These are phyloP conservation scores for Callosobruchus maculatus DNA, from an alignment of 2,888 invertebrate genomes.

Conservation along the genomic window DNA sequence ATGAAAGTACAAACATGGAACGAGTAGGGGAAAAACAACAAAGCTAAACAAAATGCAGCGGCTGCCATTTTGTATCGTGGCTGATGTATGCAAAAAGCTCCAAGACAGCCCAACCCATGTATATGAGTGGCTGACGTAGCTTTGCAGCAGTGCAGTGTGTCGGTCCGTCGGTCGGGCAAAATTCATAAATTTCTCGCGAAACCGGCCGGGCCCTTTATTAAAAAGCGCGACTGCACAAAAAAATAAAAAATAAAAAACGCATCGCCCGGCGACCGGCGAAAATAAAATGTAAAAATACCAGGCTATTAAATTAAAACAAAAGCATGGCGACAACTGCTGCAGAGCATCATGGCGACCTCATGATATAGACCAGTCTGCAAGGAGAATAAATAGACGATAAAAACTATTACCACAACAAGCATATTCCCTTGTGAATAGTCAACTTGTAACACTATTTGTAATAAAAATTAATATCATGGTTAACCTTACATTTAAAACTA, in stretches of 20 bases:
- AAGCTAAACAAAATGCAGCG: neutral
- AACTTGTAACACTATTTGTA: too few relatives aligned
- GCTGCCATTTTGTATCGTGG: neutral
- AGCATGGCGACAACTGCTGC: slow-evolving; percentile 31
- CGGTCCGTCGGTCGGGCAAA: neutral
- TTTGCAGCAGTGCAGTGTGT: neutral
- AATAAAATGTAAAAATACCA: slow-evolving; percentile 33
- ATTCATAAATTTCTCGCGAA: slow-evolving; percentile 16
- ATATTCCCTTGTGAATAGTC: too few relatives aligned
- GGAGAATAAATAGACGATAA: neutral
- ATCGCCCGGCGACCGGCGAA: slow-evolving; percentile 12
- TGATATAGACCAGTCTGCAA: neutral
- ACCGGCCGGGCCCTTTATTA: slow-evolving; percentile 11
- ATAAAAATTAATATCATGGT: too few relatives aligned
- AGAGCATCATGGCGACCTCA: neutral
- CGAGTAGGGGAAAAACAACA: neutral
- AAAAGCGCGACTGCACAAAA: slow-evolving; percentile 12
- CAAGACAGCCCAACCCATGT: neutral
- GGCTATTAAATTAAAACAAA: slow-evolving; percentile 40
- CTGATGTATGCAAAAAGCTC: neutral
- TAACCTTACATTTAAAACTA: too few relatives aligned
- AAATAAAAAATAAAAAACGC: slow-evolving; percentile 11
- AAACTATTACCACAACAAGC: too few relatives aligned
- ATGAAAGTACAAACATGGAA: neutral
- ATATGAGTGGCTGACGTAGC: neutral